Base-by-base conservation (phyloP, 2,113 vertebrate genomes). In the Australoheros scitulus region DNA sequence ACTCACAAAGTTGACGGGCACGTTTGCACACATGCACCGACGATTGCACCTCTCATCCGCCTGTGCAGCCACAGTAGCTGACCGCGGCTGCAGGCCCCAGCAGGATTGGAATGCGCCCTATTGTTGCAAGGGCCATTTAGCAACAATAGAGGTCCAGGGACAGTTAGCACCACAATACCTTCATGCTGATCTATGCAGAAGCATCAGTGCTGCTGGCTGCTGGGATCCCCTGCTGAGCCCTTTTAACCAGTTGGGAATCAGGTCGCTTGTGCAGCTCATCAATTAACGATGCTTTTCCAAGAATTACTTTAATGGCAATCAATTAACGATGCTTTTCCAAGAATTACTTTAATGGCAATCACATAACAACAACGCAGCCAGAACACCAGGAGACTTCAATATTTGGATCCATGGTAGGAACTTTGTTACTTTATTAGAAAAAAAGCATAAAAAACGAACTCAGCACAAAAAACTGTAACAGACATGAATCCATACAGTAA, bases 131-230 rank as follows among this genome's bases (percentile, higher is more conserved):
- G 32, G 64, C 60, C 88, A 89, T 91, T 84, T 60, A 78, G 43
- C 61, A 85, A 94, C 92, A 93, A 92, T 92, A 41, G 80, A 75
- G 83, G 78, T 90, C 92, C 87, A 90, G 61, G 88, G 89, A 93
- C 90, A 92, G 92, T 93, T 94, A 83, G 80, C 86, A 83, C 64
- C 81, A 94, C 89, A 94, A 95, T 93, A 92, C 80, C 80, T 82
- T 83, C 87, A 88, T 58, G 87, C 91, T 93, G 93, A 83, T 93
- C 89, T 63, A 70, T 88, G 91, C 89, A 79, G 76, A 81, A 84
- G 88, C 47, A 63, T 61, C 41, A 3, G 79, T 61, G 79, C 81
- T 50, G 7, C 32, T 82, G 43, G 63, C 65, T 79, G 81, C 81
- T 43, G 50, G 2, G 52, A 65, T 2, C 5, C 61, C 92, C 88